Evolutionary conservation across 2,113 vertebrate species (phyloP).

Genomic region (Eubucco bourcierii): DNA sequence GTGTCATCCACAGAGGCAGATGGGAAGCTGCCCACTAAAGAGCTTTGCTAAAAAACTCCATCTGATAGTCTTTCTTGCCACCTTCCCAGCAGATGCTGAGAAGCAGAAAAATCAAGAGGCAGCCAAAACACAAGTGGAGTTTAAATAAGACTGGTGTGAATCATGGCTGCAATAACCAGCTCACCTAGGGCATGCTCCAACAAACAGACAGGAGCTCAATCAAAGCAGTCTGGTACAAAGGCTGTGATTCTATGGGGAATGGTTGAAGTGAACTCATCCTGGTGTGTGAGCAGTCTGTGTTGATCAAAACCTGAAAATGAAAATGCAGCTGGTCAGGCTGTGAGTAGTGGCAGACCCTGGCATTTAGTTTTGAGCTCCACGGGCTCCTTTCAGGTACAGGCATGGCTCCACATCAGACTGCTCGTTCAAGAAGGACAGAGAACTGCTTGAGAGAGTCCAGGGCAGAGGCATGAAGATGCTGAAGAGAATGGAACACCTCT

Average conservation of each 20-base stretch:
- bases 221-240: conserved; percentile 25
- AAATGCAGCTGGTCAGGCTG: not conserved
- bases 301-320: conserved; percentile 30
- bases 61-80: not conserved
- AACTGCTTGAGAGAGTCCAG: too few relatives aligned
- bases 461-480: too few relatives aligned
- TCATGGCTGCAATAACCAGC: conserved; percentile 52
- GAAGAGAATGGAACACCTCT: too few relatives aligned
- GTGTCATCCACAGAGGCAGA: not conserved
- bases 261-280: not conserved
- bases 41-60: not conserved
- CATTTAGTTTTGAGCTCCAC: not conserved
- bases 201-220: conserved; percentile 11
- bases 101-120: not conserved
- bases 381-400: not conserved
- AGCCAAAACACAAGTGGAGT: conserved; percentile 28
- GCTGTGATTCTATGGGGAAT: not conserved
- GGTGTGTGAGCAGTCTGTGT: not conserved
- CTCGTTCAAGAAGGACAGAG: not conserved
- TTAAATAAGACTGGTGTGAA: conserved; percentile 33
- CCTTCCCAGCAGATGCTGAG: not conserved
- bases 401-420: not conserved
- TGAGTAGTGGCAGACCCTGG: not conserved
- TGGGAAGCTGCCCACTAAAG: not conserved
- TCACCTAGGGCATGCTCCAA: conserved; percentile 31